phyloP scores from a whole-genome alignment of 2,797 vertebrate species.

The Pangasius krempfi region DNA sequence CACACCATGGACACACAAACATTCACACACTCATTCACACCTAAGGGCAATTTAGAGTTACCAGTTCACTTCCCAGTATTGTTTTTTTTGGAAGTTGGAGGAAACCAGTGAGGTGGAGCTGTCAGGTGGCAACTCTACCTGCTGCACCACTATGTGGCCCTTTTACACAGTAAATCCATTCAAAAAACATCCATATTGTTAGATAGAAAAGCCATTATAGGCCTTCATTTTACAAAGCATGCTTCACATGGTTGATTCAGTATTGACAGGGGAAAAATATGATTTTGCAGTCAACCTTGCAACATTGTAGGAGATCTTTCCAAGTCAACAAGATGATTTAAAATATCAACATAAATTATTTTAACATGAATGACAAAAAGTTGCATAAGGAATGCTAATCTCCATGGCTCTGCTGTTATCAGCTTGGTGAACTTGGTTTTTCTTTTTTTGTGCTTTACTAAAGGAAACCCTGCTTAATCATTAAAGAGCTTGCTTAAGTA shows the following conservation, averaged over 20 bases:
- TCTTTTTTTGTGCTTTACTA: conserved; percentile 14
- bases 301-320: conserved; percentile 21
- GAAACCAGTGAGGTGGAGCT: neutral
- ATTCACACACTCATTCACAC: neutral
- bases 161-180: neutral
- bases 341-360: conserved; percentile 26
- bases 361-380: conserved; percentile 32
- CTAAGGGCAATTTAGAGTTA: neutral
- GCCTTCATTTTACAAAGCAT: neutral
- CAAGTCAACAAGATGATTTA: conserved; percentile 15
- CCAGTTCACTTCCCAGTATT: neutral
- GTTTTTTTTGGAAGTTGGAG: neutral
- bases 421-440: conserved; percentile 39
- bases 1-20: neutral
- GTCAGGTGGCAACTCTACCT: neutral
- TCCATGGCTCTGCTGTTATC: conserved; percentile 32
- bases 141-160: neutral
- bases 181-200: neutral
- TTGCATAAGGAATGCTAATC: conserved; percentile 26
- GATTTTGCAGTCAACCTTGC: conserved; percentile 19
- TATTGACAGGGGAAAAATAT: neutral
- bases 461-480: conserved; percentile 51
- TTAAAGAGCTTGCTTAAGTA: conserved; percentile 45
- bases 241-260: neutral
- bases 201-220: neutral